Conservation (phyloP, 2,888 invertebrate species). For the Dasypogon diadema region DNA sequence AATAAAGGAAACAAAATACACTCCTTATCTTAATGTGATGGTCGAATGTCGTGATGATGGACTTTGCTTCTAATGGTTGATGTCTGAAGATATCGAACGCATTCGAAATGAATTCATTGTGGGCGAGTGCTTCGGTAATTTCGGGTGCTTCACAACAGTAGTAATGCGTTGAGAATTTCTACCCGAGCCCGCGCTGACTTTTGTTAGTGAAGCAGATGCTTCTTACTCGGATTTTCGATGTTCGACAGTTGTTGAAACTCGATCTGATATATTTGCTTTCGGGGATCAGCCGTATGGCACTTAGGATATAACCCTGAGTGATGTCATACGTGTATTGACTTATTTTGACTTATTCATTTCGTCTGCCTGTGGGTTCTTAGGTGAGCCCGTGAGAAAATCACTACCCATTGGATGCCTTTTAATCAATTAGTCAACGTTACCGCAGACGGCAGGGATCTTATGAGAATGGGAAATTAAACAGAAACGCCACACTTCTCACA, state of each 20-base stretch:
- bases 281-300: slow-evolving; percentile 14
- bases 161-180: slow-evolving; percentile 1
- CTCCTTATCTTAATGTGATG: slow-evolving; percentile 55
- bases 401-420: too few relatives aligned
- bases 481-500: background rate
- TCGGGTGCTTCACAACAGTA: slow-evolving; percentile 34
- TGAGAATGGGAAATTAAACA: background rate
- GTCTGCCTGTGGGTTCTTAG: too few relatives aligned
- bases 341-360: too few relatives aligned
- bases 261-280: slow-evolving; percentile 31
- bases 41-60: slow-evolving; percentile 55
- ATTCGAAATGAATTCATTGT: slow-evolving; percentile 29
- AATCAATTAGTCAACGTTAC: too few relatives aligned
- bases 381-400: background rate
- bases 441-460: too few relatives aligned
- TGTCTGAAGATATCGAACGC: slow-evolving; percentile 41
- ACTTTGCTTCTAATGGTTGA: slow-evolving; percentile 54
- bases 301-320: slow-evolving; percentile 7
- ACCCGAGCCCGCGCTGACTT: background rate
- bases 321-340: background rate
- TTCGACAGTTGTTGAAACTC: slow-evolving; percentile 47
- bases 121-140: slow-evolving; percentile 14
- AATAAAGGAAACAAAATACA: slow-evolving; percentile 14
- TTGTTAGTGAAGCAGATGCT: slow-evolving; percentile 6
- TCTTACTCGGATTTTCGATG: slow-evolving; percentile 28